phyloP scores from a whole-genome alignment of 2,113 vertebrate genomes.

The Zapus hudsonius region DNA sequence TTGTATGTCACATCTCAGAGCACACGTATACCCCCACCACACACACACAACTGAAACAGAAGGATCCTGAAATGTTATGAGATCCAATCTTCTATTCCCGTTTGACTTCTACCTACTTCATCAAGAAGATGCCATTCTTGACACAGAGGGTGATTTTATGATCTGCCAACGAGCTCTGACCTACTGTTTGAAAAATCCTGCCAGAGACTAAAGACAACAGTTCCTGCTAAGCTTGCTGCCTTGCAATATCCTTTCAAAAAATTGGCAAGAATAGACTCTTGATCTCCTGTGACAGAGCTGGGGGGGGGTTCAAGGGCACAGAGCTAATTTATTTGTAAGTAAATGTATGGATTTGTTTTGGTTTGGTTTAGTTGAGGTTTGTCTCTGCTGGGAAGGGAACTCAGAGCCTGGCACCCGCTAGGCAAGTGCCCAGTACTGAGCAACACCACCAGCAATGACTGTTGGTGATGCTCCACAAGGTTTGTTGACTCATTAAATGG shows the following conservation, averaged over 20 bases:
- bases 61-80: neutral
- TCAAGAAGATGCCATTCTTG: neutral
- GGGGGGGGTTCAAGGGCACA: neutral
- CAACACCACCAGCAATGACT: too few relatives aligned
- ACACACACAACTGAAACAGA: too few relatives aligned
- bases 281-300: neutral
- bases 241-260: neutral
- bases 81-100: neutral
- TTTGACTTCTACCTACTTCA: neutral
- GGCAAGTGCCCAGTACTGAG: neutral
- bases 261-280: neutral
- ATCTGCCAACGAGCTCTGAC: neutral
- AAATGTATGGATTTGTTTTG: neutral
- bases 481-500: neutral
- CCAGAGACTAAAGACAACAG: neutral
- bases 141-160: neutral
- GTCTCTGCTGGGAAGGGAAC: neutral
- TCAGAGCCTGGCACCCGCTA: neutral
- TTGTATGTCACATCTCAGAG: neutral
- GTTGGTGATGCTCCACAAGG: neutral
- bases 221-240: neutral
- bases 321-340: neutral
- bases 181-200: neutral
- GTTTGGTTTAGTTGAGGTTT: neutral
- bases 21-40: neutral